Conservation (phyloP, 2,113 vertebrate species). For the Gobius niger region DNA sequence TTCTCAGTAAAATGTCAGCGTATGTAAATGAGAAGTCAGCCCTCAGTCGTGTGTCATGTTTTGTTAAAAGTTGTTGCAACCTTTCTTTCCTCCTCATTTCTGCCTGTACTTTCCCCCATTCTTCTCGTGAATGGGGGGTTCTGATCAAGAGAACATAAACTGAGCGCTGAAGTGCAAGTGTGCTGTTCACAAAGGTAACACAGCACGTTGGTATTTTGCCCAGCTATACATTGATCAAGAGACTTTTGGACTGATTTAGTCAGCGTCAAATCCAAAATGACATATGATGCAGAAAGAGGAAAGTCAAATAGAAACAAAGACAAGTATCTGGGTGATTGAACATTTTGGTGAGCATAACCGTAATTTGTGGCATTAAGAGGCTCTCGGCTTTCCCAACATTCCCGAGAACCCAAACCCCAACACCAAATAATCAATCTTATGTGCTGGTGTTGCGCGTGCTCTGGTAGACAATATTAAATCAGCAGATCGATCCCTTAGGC, state of each 20-base stretch:
- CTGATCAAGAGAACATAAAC: slow-evolving; percentile 16
- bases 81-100: slow-evolving; percentile 69
- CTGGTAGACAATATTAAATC: slow-evolving; percentile 63
- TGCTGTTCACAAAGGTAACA: neutral
- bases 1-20: slow-evolving; percentile 98
- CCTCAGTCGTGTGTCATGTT: slow-evolving; percentile 85
- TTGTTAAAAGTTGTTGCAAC: slow-evolving; percentile 86
- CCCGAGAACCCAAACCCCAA: slow-evolving; percentile 41
- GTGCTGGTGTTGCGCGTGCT: slow-evolving; percentile 52
- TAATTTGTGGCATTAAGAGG: no score
- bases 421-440: slow-evolving; percentile 50
- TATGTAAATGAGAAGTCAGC: slow-evolving; percentile 94
- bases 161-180: neutral
- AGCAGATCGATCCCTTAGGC: slow-evolving; percentile 68
- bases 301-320: no score
- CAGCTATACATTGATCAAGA: neutral
- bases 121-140: slow-evolving; percentile 32
- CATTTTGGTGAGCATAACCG: no score
- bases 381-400: slow-evolving; percentile 25
- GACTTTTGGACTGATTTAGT: neutral
- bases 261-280: neutral
- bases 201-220: neutral
- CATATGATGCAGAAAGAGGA: neutral
- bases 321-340: no score
- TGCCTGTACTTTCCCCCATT: slow-evolving; percentile 37